Base-by-base conservation (phyloP, 2,888 invertebrate species). In the Rhagophthalmus giganteus region DNA sequence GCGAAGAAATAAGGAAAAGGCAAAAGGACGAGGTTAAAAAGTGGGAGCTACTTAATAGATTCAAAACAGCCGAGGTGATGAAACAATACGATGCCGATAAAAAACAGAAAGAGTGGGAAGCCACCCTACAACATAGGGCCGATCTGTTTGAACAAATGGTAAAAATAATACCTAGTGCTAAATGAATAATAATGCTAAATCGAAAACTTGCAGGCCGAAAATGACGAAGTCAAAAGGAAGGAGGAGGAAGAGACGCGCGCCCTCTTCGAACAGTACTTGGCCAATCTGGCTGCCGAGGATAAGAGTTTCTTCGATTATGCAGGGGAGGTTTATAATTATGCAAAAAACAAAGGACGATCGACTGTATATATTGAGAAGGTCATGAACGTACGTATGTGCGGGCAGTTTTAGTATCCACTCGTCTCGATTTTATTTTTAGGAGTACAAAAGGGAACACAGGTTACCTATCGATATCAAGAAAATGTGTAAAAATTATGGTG, bases 31-130 rank as follows among this genome's bases (percentile, higher is more conserved):
- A 79, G 55, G 61, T 70, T 58, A 67, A 72, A 25, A 78, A 78
- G 63, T 82, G 81, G 80, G 78, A 79, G 50, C 72, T 81, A 61
- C 70, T 81, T 68, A 82, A 82, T 60, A 78, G 82, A 54, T 80
- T 79, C 60, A 82, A 82, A 66, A 78, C 77, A 38, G 63, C 66
- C 1, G 82, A 82, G 62, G 59, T 78, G 0, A 72, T 74, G 45
- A 71, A 77, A 20, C 75, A 76, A 0, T 79, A 73, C 64, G 68
- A 78, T 26, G 70, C 76, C 35, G 66, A 75, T 1, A 63, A 72
- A 15, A 72, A 69, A 0, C 49, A 72, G 31, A 71, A 78, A 47
- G 74, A 72, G 34, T 74, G 70, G 50, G 70, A 72, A 2, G 77
- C 78, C 58, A 73, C 73, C 2, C 59, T 74, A 24, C 67, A 77